Conservation (phyloP, 2,797 vertebrate species). For the Urosaurus nigricauda region DNA sequence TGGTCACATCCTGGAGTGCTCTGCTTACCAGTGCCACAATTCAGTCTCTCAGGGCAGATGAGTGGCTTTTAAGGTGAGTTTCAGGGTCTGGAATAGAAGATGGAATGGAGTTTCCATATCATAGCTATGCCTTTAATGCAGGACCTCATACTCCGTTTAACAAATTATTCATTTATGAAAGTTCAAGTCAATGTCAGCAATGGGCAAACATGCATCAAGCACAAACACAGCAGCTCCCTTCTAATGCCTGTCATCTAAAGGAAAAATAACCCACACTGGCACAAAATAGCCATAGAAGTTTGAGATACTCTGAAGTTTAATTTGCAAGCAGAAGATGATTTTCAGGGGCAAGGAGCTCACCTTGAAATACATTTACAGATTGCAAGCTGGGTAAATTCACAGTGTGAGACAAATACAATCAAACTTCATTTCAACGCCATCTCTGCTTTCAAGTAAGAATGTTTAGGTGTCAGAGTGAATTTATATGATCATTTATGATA, state of each 20-base stretch:
- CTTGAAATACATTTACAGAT: background rate
- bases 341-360: background rate
- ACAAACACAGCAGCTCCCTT: background rate
- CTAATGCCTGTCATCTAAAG: background rate
- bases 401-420: background rate
- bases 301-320: background rate
- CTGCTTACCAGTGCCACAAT: too few relatives aligned
- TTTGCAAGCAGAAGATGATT: background rate
- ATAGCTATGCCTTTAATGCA: too few relatives aligned
- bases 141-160: background rate
- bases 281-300: background rate
- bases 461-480: background rate
- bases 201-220: background rate
- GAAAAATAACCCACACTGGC: background rate
- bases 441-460: background rate
- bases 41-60: too few relatives aligned
- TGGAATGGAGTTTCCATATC: too few relatives aligned
- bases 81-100: too few relatives aligned
- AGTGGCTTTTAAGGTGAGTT: too few relatives aligned
- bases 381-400: background rate
- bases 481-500: slow-evolving; percentile 5
- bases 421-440: background rate
- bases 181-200: background rate
- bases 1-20: too few relatives aligned
- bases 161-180: background rate